Percentiles rank a stretch among this genome's conserved stretches.
Conservation (phyloP, 1,140 invertebrate genomes). For the Papilio polyxenes region DNA sequence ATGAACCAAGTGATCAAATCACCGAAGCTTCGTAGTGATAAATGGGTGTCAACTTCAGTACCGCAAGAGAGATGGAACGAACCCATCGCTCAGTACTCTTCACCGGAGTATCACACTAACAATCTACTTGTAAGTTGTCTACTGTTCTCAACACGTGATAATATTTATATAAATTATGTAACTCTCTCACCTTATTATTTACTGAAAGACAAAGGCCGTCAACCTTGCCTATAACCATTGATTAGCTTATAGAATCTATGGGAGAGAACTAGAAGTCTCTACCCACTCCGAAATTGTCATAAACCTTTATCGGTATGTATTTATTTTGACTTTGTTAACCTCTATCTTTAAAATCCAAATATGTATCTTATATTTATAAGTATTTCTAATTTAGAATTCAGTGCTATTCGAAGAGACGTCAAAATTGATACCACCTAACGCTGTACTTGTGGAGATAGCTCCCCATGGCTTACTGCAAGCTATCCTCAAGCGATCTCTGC, state of each 20-base stretch:
- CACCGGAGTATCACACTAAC: constrained; percentile 95
- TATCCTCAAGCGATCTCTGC: constrained; percentile 83
- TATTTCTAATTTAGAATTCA: constrained; percentile 74
- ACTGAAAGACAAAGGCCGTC: neutral
- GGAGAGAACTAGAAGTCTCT: neutral
- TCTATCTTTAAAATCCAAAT: too few species aligned
- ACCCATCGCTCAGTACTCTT: constrained; percentile 84
- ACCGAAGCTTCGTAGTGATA: constrained; percentile 85
- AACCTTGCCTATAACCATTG: neutral
- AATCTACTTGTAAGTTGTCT: constrained; percentile 84
- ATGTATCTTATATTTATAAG: neutral
- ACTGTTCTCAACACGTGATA: neutral
- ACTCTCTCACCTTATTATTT: neutral
- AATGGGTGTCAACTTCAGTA: constrained; percentile 94
- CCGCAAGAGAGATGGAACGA: constrained; percentile 86
- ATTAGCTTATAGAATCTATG: neutral
- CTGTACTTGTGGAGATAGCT: constrained; percentile 89
- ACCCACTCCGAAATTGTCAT: neutral
- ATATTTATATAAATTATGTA: neutral
- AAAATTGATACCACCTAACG: constrained; percentile 87
- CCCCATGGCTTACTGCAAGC: constrained; percentile 90
- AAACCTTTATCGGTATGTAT: neutral
- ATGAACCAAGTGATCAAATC: constrained; percentile 85
- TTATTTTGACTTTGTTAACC: neutral
- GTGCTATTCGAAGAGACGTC: constrained; percentile 93